Conservation (phyloP, 2,888 invertebrate species). For the Clusia tigrina region DNA sequence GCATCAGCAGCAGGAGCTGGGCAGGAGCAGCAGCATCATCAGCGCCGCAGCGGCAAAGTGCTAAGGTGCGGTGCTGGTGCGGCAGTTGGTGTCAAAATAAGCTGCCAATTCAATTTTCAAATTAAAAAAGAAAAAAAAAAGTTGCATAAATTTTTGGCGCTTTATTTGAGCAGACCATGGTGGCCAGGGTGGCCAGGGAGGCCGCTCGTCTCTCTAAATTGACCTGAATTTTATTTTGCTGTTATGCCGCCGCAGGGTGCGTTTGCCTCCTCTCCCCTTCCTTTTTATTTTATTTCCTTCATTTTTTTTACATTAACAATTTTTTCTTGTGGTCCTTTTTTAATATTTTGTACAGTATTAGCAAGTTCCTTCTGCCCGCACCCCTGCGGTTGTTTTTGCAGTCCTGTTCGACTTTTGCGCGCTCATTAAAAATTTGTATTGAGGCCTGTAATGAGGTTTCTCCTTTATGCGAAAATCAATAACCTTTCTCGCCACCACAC, state of each 20-base stretch:
- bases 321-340: neutral
- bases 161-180: neutral
- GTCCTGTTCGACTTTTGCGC: neutral
- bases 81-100: slow-evolving; percentile 44
- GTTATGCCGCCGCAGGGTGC: neutral
- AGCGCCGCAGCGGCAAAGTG: neutral
- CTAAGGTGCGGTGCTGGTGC: too few species aligned
- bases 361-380: neutral
- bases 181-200: neutral
- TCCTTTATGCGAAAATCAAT: neutral
- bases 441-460: neutral
- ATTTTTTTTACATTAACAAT: neutral
- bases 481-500: neutral
- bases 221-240: neutral
- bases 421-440: slow-evolving; percentile 3
- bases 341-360: slow-evolving; percentile 1
- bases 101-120: slow-evolving; percentile 56
- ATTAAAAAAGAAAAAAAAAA: slow-evolving; percentile 27
- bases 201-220: neutral
- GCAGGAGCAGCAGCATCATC: neutral
- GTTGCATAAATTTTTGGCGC: slow-evolving; percentile 9
- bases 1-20: slow-evolving; percentile 4
- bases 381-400: neutral
- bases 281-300: neutral
- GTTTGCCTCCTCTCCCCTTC: too few species aligned